A percentile compares a stretch with the other conserved stretches of the same genome.
Evolutionary conservation across 2,888 invertebrate genomes (phyloP).

Genomic region (Dynastes maya): DNA sequence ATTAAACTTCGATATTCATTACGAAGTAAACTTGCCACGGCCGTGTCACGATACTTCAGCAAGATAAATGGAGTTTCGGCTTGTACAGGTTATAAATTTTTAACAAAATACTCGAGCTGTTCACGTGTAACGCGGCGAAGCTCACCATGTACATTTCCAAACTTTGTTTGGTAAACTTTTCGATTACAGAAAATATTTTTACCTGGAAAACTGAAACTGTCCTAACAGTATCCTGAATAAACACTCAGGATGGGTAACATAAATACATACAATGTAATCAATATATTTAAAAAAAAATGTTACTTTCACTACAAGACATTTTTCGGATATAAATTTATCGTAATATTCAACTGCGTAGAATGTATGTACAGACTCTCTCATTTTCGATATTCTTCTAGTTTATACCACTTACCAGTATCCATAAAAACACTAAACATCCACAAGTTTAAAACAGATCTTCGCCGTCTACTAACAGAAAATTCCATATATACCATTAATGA

Average conservation of each 20-base stretch:
- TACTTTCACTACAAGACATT: too few species aligned
- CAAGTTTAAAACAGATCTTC: too few species aligned
- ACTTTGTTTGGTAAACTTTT: constrained; percentile 27
- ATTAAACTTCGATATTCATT: constrained; percentile 15
- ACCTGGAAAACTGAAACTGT: background rate
- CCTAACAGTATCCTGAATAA: constrained; percentile 1
- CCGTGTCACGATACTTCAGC: background rate
- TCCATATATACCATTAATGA: too few species aligned
- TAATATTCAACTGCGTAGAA: too few species aligned
- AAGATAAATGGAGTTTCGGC: constrained; percentile 15
- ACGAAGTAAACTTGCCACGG: constrained; percentile 4
- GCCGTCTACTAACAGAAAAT: too few species aligned
- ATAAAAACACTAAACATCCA: too few species aligned
- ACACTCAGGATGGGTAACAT: background rate
- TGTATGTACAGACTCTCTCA: too few species aligned
- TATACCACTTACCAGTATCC: too few species aligned
- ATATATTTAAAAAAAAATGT: too few species aligned
- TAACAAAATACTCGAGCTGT: constrained; percentile 8
- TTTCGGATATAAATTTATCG: too few species aligned
- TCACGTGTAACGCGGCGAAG: background rate
- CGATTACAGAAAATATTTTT: constrained; percentile 16
- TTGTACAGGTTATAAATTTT: constrained; percentile 29
- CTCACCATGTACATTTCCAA: background rate
- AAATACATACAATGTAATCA: too few species aligned
- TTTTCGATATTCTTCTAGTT: too few species aligned